Evolutionary conservation across 1,140 invertebrate genomes (phyloP), one percentile per base, ranked within the genome.

Genomic region (Heliothis virescens): DNA sequence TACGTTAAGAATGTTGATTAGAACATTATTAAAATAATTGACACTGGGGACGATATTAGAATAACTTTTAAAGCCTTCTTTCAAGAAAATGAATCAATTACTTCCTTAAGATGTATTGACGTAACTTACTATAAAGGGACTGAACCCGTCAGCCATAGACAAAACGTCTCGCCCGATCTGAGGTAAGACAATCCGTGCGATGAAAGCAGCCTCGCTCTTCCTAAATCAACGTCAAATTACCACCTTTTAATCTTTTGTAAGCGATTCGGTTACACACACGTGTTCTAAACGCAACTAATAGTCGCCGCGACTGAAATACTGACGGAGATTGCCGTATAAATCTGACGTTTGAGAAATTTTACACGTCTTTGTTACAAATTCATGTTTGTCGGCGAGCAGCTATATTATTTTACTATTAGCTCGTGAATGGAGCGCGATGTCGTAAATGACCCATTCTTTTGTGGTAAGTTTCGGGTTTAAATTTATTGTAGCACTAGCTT

Each of bases 141-240:
- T 86, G 55, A 84, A 74, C 65, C 72, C 52, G 59, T 47, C 78
- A 69, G 62, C 67, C 53, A 83, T 86, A 88, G 86, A 91, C 87
- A 90, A 90, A 91, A 86, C 86, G 85, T 57, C 80, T 83, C 85
- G 75, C 86, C 85, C 69, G 79, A 79, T 78, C 80, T 82, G 77
- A 79, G 75, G 91, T 91, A 92, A 93, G 91, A 93, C 91, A 94
- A 94, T 94, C 89, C 87, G 79, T 78, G 75, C 85, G 86, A 91
- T 91, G 91, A 92, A 90, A 92, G 90, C 86, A 79, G 74, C 73
- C 82, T 86, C 82, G 82, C 85, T 90, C 85, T 89, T 86, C 87
- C 88, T 94, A 94, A 93, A 93, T 94, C 93, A 94, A 93, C 82
- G 93, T 94, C 93, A 94, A 92, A 94, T 93, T 93, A 94, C 93